Percentiles rank a stretch among this genome's conserved stretches.
These are phyloP conservation scores for Cephus runcator DNA, from an alignment of 2,888 invertebrate species.

Conservation along the genomic window DNA sequence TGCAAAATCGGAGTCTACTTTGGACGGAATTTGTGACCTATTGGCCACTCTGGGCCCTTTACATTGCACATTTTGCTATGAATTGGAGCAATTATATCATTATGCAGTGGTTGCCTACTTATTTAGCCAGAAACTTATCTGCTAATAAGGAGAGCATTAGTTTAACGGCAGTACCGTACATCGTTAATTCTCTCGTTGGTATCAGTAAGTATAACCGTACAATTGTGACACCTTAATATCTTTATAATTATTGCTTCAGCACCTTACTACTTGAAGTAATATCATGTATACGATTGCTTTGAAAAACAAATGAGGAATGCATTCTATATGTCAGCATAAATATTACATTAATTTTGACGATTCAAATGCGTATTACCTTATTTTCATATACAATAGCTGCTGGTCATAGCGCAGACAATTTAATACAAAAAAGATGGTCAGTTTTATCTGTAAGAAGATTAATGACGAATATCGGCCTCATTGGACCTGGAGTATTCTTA, in stretches of 20 bases:
- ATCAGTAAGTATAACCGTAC: conserved; percentile 67
- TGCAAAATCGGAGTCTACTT: conserved; percentile 68
- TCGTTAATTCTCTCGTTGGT: conserved; percentile 78
- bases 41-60: conserved; percentile 79
- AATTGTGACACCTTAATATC: neutral
- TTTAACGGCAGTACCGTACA: conserved; percentile 79
- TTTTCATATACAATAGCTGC: conserved; percentile 65
- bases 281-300: too few relatives aligned
- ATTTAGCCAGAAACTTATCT: conserved; percentile 73
- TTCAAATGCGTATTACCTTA: too few relatives aligned
- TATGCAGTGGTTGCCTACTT: conserved; percentile 84
- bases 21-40: conserved; percentile 76
- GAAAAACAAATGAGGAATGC: too few relatives aligned
- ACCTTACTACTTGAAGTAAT: neutral
- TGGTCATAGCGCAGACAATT: conserved; percentile 78
- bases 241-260: neutral
- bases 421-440: conserved; percentile 73
- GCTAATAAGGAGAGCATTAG: conserved; percentile 77
- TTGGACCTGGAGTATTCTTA: conserved; percentile 78
- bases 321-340: too few relatives aligned
- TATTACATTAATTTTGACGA: too few relatives aligned
- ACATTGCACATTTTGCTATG: conserved; percentile 82
- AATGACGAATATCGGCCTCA: conserved; percentile 78
- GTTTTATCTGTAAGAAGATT: conserved; percentile 76
- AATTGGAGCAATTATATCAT: conserved; percentile 84